These are phyloP conservation scores for Lutraria rhynchaena DNA, from an alignment of 1,140 invertebrate genomes.

Conservation along the genomic window DNA sequence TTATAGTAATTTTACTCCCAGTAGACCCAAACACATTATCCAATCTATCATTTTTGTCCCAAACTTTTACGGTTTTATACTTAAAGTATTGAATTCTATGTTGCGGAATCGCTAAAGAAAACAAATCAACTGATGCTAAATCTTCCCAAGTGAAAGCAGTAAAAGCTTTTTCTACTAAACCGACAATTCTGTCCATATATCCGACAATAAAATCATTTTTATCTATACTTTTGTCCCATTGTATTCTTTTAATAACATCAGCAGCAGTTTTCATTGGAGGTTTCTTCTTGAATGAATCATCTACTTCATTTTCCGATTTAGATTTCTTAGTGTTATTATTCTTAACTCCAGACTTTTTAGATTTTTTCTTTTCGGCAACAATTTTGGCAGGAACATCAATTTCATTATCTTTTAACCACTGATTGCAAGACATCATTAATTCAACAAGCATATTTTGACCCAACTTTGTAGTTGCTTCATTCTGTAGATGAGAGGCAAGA, in stretches of 20 bases:
- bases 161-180: slow-evolving; percentile 83
- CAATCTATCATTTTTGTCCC: slow-evolving; percentile 83
- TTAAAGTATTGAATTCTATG: slow-evolving; percentile 85
- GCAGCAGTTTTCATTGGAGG: slow-evolving; percentile 84
- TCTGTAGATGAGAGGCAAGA: slow-evolving; percentile 57
- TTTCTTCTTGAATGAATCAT: slow-evolving; percentile 71
- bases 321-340: slow-evolving; percentile 60
- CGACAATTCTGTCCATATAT: slow-evolving; percentile 84
- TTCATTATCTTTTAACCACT: slow-evolving; percentile 61
- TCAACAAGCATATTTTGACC: slow-evolving; percentile 35
- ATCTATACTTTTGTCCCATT: slow-evolving; percentile 83
- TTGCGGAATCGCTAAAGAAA: slow-evolving; percentile 83
- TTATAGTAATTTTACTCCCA: slow-evolving; percentile 61
- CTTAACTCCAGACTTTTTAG: slow-evolving; percentile 11
- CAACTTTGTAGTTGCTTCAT: slow-evolving; percentile 44
- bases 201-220: slow-evolving; percentile 82
- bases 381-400: slow-evolving; percentile 33
- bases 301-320: slow-evolving; percentile 63
- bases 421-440: slow-evolving; percentile 61
- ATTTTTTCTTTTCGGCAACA: neutral
- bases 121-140: slow-evolving; percentile 82
- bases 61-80: slow-evolving; percentile 83
- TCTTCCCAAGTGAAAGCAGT: slow-evolving; percentile 83
- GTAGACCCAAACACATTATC: slow-evolving; percentile 79
- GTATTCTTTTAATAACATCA: slow-evolving; percentile 84